Evolutionary conservation across 2,113 vertebrate genomes (phyloP), one percentile per base, ranked within the genome.

Genomic region (Odontesthes bonariensis): DNA sequence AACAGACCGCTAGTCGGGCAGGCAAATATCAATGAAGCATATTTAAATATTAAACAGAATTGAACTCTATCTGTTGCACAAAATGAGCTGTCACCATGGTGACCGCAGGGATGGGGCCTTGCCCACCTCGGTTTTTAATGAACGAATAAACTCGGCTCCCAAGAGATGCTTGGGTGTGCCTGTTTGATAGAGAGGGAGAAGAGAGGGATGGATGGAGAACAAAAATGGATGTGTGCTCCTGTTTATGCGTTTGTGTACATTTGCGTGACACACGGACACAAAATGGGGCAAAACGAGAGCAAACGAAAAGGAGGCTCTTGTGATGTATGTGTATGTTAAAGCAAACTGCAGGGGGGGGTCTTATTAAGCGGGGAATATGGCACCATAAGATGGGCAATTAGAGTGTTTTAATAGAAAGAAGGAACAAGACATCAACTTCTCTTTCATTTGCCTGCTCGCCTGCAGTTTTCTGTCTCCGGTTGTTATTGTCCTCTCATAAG

Each of bases 311-410:
- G 23, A 59, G 38, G 42, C 47, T n/a, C 52, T 61, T 83, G 69
- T 3, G 27, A 27, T 82, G 20, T 32, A 40, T 73, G 13, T 64
- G 61, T 75, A 57, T 80, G 78, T 86, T 79, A 46, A 60, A 76
- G 84, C 71, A 76, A 75, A 44, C 60, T 74, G 71, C 52, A 49
- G 69, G 64, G 71, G 55, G 71, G 52, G 52, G 69, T 77, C 62
- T 84, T 87, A 83, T 91, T 83, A 85, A 81, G 65, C 1, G 6
- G 80, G 79, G 76, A 83, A 78, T 85, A 74, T 47, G 75, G 73
- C 69, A 54, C 49, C 60, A 75, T 47, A 81, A 75, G 78, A 71
- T 13, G 6, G 73, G 79, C 82, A 83, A 88, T 88, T 87, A 62
- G 32, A 77, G 61, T 69, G 59, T 86, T 86, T 75, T 75, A 80